Evolutionary conservation across 64 coral and sea anemone genomes (phyloP).

Genomic region (Porites lutea): DNA sequence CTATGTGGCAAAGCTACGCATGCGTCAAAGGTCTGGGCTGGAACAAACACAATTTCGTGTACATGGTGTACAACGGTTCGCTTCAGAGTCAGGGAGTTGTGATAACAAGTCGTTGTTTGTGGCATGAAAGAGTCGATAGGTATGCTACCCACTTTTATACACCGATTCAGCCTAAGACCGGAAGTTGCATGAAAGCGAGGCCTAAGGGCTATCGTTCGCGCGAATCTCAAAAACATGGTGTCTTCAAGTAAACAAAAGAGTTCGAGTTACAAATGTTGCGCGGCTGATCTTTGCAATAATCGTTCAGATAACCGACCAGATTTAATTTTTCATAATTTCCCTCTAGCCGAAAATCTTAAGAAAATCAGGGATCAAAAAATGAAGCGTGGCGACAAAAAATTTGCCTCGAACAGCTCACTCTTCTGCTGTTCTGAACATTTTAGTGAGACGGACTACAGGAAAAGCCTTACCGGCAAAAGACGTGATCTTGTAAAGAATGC

Average conservation of each 20-base stretch:
- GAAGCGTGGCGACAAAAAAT: slow-evolving; percentile 31
- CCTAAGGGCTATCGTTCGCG: too few species aligned
- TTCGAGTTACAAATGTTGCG: not conserved
- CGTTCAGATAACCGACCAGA: not conserved
- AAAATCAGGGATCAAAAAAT: slow-evolving; percentile 22
- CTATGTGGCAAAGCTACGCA: too few species aligned
- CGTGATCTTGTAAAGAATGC: not conserved
- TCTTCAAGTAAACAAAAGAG: too few species aligned
- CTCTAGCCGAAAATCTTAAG: not conserved
- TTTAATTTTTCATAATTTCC: slow-evolving; percentile 9
- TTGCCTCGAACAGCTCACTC: not conserved
- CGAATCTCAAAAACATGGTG: not conserved
- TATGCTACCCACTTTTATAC: too few species aligned
- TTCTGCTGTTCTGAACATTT: slow-evolving; percentile 7
- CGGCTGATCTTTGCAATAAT: not conserved
- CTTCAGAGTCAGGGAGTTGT: too few species aligned
- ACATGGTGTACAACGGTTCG: too few species aligned
- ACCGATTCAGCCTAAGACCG: too few species aligned
- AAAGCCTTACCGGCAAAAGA: slow-evolving; percentile 20
- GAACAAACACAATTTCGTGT: too few species aligned
- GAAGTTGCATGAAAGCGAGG: too few species aligned
- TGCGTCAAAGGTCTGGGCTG: too few species aligned
- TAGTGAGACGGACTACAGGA: not conserved
- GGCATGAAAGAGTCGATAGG: too few species aligned
- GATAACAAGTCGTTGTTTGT: too few species aligned